Base-by-base conservation (phyloP, 2,888 invertebrate species). In the Yponomeuta malinellus region DNA sequence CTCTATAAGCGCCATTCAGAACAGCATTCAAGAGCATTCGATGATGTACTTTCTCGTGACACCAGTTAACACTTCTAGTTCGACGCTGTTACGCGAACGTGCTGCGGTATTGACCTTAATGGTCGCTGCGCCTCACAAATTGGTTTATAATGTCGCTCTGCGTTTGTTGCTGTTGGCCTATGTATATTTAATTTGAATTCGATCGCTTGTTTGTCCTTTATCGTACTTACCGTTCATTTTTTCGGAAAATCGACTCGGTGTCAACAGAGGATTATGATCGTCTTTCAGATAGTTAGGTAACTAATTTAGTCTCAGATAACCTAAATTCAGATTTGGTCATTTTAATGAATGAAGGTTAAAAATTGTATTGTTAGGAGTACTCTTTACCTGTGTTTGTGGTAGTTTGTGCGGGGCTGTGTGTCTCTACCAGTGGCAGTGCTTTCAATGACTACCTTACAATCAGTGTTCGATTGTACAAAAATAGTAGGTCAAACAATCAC, bases 101-200 rank as follows among this genome's bases (percentile, higher is more conserved):
- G 23, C 23, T 23, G 63, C 29, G 65, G 65, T 65, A 65, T 65
- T 65, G 65, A 65, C 65, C 65, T 31, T 31, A 65, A 65, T 65
- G 65, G 65, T 33, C 65, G 33, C 31, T 12, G 65, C 31, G 65
- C 65, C 31, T 10, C 10, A 33, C 65, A 65, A 65, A 65, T 65
- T 65, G 65, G 65, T 12, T 65, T 65, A 65, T 65, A 65, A 65
- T 65, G 33, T 33, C 65, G 29, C 10, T 1, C 1, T 2, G 65
- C 65, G 33, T 65, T 65, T 2, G 31, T 64, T 52, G 52, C 52
- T 59, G 52, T 15, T 59, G 52, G 15, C 15, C 52, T 59, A 59
- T 59, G 52, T 15, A 59, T 59, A 59, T 59, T 59, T 59, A 59
- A 59, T 59, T 59, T 15, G 6, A 59, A 59, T 59, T 59, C 52